phyloP scores from a whole-genome alignment of 2,113 vertebrate species.

The Percopsis transmontana region DNA sequence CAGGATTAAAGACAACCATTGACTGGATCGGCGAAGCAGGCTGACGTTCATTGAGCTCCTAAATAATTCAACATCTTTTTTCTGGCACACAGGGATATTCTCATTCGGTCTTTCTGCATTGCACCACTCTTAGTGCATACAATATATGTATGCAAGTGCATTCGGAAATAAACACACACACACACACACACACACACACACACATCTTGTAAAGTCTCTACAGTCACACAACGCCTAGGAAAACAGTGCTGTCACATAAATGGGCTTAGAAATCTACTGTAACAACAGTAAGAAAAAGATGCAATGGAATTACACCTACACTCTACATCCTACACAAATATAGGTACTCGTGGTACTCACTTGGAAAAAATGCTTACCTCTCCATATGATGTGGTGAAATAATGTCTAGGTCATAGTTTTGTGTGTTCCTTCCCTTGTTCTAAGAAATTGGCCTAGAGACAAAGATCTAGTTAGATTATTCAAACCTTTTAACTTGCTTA shows the following conservation, averaged over 20 bases:
- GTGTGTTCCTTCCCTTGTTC: not conserved
- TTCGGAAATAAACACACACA: slow-evolving; percentile 8
- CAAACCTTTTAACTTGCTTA: slow-evolving; percentile 25
- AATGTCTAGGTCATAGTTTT: too few relatives aligned
- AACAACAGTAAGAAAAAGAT: too few relatives aligned
- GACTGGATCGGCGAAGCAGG: slow-evolving; percentile 36
- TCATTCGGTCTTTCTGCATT: slow-evolving; percentile 19
- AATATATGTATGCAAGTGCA: too few relatives aligned
- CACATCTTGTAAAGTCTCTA: not conserved
- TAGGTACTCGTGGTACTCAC: too few relatives aligned
- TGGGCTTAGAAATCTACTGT: slow-evolving; percentile 3
- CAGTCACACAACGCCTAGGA: slow-evolving; percentile 10
- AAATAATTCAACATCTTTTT: slow-evolving; percentile 51
- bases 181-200: slow-evolving; percentile 19
- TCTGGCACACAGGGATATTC: slow-evolving; percentile 22
- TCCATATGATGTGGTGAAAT: too few relatives aligned
- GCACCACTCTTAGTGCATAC: slow-evolving; percentile 3
- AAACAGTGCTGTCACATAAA: not conserved
- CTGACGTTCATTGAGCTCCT: slow-evolving; percentile 14
- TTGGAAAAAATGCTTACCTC: too few relatives aligned
- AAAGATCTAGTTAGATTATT: slow-evolving; percentile 23
- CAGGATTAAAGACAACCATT: slow-evolving; percentile 14
- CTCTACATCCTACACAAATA: too few relatives aligned
- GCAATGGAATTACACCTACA: too few relatives aligned
- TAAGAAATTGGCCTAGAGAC: slow-evolving; percentile 13